phyloP scores from a whole-genome alignment of 2,113 vertebrate species.

The Psittacula cyanocephala region DNA sequence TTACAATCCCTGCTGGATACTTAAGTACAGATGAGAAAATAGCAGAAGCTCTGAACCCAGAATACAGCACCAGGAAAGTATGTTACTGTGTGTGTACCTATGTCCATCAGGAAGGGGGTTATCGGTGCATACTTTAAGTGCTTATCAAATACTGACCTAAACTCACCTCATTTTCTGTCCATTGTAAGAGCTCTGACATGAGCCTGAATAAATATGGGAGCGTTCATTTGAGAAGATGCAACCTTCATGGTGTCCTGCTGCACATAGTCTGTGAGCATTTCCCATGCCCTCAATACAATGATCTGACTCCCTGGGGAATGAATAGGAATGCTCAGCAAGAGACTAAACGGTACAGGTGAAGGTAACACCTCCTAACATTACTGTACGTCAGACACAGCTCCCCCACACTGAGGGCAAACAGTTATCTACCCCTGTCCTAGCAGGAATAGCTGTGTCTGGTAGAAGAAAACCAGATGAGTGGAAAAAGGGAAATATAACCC shows the following conservation, averaged over 20 bases:
- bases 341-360: not conserved
- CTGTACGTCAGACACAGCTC: not conserved
- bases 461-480: not conserved
- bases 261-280: not conserved
- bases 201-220: not conserved
- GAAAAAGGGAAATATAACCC: no score
- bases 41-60: not conserved
- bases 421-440: not conserved
- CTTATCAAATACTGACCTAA: not conserved
- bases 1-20: not conserved
- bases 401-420: fast-evolving
- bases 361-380: not conserved
- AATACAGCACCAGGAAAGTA: not conserved
- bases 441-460: not conserved
- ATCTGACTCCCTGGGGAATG: not conserved
- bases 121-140: not conserved
- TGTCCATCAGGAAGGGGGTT: not conserved
- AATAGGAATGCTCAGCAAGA: not conserved
- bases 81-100: fast-evolving
- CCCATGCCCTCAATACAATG: fast-evolving
- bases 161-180: not conserved
- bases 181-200: not conserved
- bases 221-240: not conserved
- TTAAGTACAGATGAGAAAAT: not conserved
- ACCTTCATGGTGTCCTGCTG: not conserved